Base-by-base conservation (phyloP, 1,140 invertebrate species). In the Bradysia coprophila region DNA sequence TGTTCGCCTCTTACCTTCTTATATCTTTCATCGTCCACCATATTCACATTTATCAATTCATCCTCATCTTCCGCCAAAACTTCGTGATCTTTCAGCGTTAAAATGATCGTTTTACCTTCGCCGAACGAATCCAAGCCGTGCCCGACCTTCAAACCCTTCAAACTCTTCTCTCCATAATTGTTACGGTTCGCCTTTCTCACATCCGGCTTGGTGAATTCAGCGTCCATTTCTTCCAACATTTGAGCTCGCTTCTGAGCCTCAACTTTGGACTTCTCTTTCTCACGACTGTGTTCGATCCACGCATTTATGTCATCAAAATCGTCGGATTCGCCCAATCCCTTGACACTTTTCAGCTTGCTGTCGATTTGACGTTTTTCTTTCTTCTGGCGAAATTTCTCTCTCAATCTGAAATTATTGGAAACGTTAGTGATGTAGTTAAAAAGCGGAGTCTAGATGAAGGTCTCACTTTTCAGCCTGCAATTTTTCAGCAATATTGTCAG, bases 11-110 rank as follows among this genome's bases (percentile, higher is more conserved):
- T 50, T 60, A 76, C 74, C 66, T 83, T 85, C 50, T 84, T 81
- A 54, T 91, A 89, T 40, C 75, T 72, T 61, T 98, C 94, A 53
- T 93, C 76, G 56, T 98, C 94, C 1, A 90, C 55, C 56, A 98
- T 78, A 61, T 98, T 98, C 2, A 97, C 88, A 69, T 98, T 98
- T 19, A 97, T 76, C 19, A 98, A 67, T 13, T 89, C 78, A 66
- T 99, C 95, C 3, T 73, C 73, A 40, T 83, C 78, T 39, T 92
- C 84, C 47, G 91, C 82, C 21, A 98, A 66, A 20, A 98, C 78
- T 52, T 74, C 81, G 61, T 84, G 79, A 67, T 99, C 95, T 62
- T 96, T 85, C 16, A 99, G 65, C 1, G 95, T 98, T 44, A 99
- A 66, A 47, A 98, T 80, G 3, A 93, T 73, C 42, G 76, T 75